Conservation (phyloP, 2,888 invertebrate species). For the Byasa hedistus region DNA sequence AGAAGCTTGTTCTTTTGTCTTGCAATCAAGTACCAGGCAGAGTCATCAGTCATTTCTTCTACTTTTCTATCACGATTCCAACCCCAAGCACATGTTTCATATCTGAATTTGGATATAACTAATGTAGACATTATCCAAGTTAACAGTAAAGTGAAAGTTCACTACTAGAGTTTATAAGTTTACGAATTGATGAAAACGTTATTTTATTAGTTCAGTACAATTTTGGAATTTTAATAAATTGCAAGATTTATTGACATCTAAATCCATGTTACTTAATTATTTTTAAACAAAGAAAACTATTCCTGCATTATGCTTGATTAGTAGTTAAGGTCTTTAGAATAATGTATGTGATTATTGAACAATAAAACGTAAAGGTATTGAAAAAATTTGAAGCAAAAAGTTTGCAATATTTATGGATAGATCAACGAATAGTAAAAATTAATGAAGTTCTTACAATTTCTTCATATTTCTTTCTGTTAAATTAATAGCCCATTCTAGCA, state of each 20-base stretch:
- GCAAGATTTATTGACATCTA: too few species aligned
- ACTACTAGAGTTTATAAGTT: not conserved
- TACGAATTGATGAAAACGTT: not conserved
- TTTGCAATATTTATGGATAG: not conserved
- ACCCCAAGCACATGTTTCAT: constrained; percentile 88
- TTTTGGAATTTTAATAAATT: not conserved
- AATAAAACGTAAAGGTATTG: too few species aligned
- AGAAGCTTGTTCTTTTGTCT: constrained; percentile 74
- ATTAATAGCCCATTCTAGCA: constrained; percentile 85
- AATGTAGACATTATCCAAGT: not conserved
- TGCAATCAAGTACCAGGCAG: constrained; percentile 87
- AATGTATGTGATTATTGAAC: too few species aligned
- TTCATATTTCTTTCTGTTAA: constrained; percentile 90
- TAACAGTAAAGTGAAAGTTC: not conserved
- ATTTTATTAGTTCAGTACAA: not conserved
- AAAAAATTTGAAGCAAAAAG: not conserved
- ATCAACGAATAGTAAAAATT: not conserved
- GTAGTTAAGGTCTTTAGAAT: too few species aligned
- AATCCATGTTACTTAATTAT: too few species aligned
- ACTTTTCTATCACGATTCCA: constrained; percentile 88
- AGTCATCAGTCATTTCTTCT: constrained; percentile 86
- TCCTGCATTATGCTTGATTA: too few species aligned
- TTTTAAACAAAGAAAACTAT: too few species aligned
- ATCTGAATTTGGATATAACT: constrained; percentile 62
- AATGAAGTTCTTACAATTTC: constrained; percentile 77